phyloP scores from a whole-genome alignment of 2,888 invertebrate genomes.

The Leptinotarsa tumamoca region DNA sequence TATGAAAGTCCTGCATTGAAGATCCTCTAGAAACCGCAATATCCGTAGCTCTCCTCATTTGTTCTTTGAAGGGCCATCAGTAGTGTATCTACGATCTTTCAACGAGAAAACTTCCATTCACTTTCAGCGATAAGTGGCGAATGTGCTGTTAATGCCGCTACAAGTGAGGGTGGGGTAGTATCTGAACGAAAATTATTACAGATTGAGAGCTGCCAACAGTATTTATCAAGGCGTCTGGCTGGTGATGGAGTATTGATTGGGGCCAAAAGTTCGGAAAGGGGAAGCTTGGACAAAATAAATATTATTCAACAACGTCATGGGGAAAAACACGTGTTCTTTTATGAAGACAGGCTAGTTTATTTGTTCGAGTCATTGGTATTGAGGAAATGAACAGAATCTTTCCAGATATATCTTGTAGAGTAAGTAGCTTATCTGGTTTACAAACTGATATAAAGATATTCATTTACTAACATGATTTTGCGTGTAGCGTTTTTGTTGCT shows the following conservation, averaged over 20 bases:
- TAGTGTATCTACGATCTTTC: conserved; percentile 22
- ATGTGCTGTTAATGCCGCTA: conserved; percentile 24
- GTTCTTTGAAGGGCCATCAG: conserved; percentile 9
- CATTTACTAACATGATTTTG: too few species aligned
- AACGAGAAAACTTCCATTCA: conserved; percentile 24
- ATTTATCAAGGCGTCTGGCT: conserved; percentile 17
- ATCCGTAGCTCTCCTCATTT: conserved; percentile 8
- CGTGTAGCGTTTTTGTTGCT: too few species aligned
- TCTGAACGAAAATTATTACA: conserved; percentile 21
- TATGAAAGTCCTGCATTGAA: not conserved
- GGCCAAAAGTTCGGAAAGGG: conserved; percentile 2
- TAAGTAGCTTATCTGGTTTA: too few species aligned
- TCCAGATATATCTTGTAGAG: too few species aligned
- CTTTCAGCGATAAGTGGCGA: conserved; percentile 24
- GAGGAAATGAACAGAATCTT: too few species aligned
- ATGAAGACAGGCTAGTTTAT: too few species aligned
- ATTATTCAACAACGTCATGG: conserved; percentile 11
- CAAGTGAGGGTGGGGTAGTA: conserved; percentile 8
- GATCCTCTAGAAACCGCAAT: conserved; percentile 14
- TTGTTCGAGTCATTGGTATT: too few species aligned
- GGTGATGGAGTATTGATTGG: conserved; percentile 19
- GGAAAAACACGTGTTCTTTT: not conserved
- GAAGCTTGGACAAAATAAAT: conserved; percentile 8
- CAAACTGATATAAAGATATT: too few species aligned
- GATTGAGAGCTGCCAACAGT: conserved; percentile 21